Base-by-base conservation (phyloP, 2,888 invertebrate species). In the Trissonchulus sp. region DNA sequence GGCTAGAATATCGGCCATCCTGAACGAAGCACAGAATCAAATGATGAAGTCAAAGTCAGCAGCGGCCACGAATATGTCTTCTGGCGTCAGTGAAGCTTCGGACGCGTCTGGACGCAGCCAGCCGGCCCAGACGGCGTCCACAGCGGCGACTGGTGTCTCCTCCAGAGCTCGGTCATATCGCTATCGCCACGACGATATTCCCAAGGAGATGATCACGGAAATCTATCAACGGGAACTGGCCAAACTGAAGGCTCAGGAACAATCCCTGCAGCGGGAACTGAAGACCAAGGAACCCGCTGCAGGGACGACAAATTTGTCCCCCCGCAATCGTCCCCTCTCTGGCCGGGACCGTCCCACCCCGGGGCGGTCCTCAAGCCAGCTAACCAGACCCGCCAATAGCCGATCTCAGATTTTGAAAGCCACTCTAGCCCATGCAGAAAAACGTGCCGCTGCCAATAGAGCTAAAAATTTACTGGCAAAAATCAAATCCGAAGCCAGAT, bases 181-280 rank as follows among this genome's bases (percentile, higher is more conserved):
- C 82, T 93, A 93, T 87, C 92, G 93, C 86, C 93, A 93, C 86
- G 93, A 92, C 86, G 95, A 95, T 87, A 92, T 96, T 87, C 92
- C 96, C 62, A 95, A 96, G 84, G 97, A 98, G 84, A 94, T 95
- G 86, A 93, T 96, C 82, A 91, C 92, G 63, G 89, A 94, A 83
- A 93, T 96, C 83, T 96, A 96, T 85, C 94, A 96, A 83, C 94
- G 95, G 84, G 95, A 97, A 85, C 88, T 96, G 78, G 92, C 93
- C 76, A 96, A 96, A 85, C 89, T 98, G 75, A 94, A 95, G 90
- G 92, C 85, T 38, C 84, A 84, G 76, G 77, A 79, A 35, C 48
- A 48, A 23, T 48, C 48, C 23, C 48, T 48, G 8, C 48, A 48
- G 48, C 48, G 48, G 8, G 48, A 48, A 23, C 48, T 48, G 48